Evolutionary conservation across 2,797 vertebrate species (phyloP).

Genomic region (Melanotaenia nigrans): DNA sequence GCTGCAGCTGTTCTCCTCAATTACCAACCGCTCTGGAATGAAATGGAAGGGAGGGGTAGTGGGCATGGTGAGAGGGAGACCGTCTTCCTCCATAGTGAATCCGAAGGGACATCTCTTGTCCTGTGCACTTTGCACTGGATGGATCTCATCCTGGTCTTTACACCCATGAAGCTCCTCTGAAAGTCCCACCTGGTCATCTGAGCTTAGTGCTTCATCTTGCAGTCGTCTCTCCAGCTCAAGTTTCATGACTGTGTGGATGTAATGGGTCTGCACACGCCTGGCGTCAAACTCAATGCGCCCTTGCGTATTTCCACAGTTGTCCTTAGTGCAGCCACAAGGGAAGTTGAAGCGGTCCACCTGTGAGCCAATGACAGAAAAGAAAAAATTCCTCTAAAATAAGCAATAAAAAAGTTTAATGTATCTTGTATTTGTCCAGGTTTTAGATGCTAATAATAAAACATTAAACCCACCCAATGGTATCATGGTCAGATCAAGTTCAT

Average conservation of each 20-base stretch:
- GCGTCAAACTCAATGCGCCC: conserved; percentile 91
- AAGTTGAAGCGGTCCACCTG: conserved; percentile 93
- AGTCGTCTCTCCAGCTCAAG: conserved; percentile 87
- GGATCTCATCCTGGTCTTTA: conserved; percentile 29
- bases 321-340: conserved; percentile 91
- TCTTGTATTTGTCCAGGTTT: background rate
- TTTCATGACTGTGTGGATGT: conserved; percentile 92
- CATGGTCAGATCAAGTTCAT: background rate
- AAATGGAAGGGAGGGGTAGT: conserved; percentile 70
- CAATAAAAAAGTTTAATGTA: background rate
- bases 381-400: conserved; percentile 1
- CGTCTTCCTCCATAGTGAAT: conserved; percentile 57
- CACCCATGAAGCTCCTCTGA: conserved; percentile 47
- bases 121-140: conserved; percentile 28
- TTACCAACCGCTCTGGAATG: conserved; percentile 69
- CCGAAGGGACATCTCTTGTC: conserved; percentile 64
- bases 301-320: conserved; percentile 88
- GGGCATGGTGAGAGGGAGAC: conserved; percentile 62
- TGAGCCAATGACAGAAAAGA: conserved; percentile 5
- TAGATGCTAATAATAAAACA: background rate
- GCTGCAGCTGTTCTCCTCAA: conserved; percentile 90
- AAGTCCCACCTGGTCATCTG: conserved; percentile 32
- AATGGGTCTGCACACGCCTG: conserved; percentile 89
- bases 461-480: background rate
- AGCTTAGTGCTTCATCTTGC: conserved; percentile 61